These are phyloP conservation scores for Dipodomys ordii DNA, from an alignment of 2,113 vertebrate genomes.

Conservation along the genomic window DNA sequence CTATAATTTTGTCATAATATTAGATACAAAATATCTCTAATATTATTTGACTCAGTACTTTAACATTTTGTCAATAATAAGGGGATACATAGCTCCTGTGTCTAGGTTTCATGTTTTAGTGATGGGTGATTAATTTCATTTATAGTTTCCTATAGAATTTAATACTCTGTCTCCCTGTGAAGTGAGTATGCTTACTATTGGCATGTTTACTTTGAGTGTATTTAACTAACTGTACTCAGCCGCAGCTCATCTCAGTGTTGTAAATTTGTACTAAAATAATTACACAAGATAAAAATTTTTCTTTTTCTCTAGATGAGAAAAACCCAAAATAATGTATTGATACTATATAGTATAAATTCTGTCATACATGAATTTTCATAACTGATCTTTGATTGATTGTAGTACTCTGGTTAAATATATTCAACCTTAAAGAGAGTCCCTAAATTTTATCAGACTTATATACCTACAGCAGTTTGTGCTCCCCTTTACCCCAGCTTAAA, in stretches of 20 bases:
- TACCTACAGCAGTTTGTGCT: background rate
- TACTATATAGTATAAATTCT: background rate
- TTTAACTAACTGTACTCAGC: conserved; percentile 14
- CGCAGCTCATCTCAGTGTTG: background rate
- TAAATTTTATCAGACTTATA: background rate
- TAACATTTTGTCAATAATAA: conserved; percentile 21
- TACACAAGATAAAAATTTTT: conserved; percentile 16
- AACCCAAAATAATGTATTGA: background rate
- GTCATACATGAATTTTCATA: background rate
- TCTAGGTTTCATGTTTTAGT: background rate
- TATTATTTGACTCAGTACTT: background rate
- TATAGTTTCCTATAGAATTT: conserved; percentile 21
- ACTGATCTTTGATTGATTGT: background rate
- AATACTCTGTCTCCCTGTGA: background rate
- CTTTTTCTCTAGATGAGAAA: background rate
- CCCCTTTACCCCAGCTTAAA: background rate
- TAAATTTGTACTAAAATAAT: background rate
- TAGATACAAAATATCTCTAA: background rate
- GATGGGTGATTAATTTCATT: background rate
- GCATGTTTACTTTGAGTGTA: background rate
- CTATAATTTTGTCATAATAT: background rate
- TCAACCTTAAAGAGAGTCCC: background rate
- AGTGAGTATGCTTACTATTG: background rate
- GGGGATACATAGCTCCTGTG: conserved; percentile 7
- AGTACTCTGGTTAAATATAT: background rate